A percentile compares a stretch with the other conserved stretches of the same genome.
These are phyloP conservation scores for Conops quadrifasciatus DNA, from an alignment of 2,888 invertebrate genomes.

Conservation along the genomic window DNA sequence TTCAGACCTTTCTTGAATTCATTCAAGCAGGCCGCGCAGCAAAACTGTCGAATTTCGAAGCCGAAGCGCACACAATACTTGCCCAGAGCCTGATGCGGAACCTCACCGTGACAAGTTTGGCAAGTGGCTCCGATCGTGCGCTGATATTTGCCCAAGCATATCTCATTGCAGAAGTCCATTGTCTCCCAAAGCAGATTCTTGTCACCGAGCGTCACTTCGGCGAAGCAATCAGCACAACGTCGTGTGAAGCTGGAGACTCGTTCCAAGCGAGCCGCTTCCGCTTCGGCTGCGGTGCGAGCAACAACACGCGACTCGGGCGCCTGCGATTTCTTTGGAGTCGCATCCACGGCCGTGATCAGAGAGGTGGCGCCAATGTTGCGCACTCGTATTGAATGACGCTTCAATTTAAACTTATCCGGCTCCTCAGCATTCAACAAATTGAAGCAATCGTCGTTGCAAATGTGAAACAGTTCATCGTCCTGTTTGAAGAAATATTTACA, in stretches of 20 bases:
- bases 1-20: constrained; percentile 86
- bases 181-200: constrained; percentile 87
- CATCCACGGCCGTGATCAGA: constrained; percentile 46
- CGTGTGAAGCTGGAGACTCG: constrained; percentile 70
- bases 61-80: constrained; percentile 95
- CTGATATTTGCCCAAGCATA: constrained; percentile 84
- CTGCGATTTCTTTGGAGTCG: constrained; percentile 45
- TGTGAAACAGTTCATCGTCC: constrained; percentile 66
- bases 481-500: constrained; percentile 67
- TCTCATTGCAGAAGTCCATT: constrained; percentile 91
- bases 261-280: constrained; percentile 69
- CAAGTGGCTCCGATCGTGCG: constrained; percentile 79
- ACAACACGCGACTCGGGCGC: constrained; percentile 66
- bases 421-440: constrained; percentile 66
- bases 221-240: constrained; percentile 69
- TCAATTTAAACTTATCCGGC: constrained; percentile 64
- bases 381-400: constrained; percentile 63
- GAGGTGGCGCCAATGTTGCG: constrained; percentile 60
- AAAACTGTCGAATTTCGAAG: constrained; percentile 91
- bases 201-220: constrained; percentile 68
- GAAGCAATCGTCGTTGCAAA: constrained; percentile 71
- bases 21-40: constrained; percentile 84
- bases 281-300: constrained; percentile 70
- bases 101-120: constrained; percentile 80
- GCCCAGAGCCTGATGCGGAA: constrained; percentile 81